A percentile compares a stretch with the other conserved stretches of the same genome.
Conservation (phyloP, 2,113 vertebrate species). For the Verasper variegatus region DNA sequence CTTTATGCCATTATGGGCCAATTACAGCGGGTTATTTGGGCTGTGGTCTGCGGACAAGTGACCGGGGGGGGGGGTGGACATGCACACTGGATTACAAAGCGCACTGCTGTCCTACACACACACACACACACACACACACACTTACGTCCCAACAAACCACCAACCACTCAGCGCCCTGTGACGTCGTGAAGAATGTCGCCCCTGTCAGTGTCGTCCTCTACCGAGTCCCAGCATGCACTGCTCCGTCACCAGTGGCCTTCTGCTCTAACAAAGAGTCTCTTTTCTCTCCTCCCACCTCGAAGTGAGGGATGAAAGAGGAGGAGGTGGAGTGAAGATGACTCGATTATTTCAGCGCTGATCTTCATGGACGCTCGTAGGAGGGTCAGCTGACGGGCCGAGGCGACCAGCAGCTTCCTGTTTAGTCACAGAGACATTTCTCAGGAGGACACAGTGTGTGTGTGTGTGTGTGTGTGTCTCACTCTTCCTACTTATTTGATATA, state of each 20-base stretch:
- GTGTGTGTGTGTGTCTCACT: no score
- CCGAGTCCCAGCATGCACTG: constrained; percentile 39
- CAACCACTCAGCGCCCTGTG: not conserved
- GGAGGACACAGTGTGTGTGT: not conserved
- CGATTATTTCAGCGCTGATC: no score
- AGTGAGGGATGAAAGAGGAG: constrained; percentile 21
- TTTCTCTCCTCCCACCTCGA: constrained; percentile 6
- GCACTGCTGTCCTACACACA: constrained; percentile 38
- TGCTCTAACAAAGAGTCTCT: constrained; percentile 38
- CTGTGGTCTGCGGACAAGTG: constrained; percentile 48
- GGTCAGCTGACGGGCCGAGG: constrained; percentile 24
- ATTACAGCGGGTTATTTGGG: constrained; percentile 58
- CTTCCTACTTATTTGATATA: no score
- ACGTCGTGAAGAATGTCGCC: constrained; percentile 34
- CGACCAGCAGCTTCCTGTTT: not conserved
- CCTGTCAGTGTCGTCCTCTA: constrained; percentile 16
- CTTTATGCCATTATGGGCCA: constrained; percentile 66
- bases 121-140: constrained; percentile 18
- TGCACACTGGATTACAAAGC: constrained; percentile 63
- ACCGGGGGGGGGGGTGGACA: constrained; percentile 1
- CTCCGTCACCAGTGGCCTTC: constrained; percentile 49
- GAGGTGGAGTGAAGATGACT: constrained; percentile 2
- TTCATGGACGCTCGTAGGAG: no score
- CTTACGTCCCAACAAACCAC: not conserved
- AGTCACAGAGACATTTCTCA: not conserved